Base-by-base conservation (phyloP, 2,797 vertebrate genomes). In the Chrosomus eos region DNA sequence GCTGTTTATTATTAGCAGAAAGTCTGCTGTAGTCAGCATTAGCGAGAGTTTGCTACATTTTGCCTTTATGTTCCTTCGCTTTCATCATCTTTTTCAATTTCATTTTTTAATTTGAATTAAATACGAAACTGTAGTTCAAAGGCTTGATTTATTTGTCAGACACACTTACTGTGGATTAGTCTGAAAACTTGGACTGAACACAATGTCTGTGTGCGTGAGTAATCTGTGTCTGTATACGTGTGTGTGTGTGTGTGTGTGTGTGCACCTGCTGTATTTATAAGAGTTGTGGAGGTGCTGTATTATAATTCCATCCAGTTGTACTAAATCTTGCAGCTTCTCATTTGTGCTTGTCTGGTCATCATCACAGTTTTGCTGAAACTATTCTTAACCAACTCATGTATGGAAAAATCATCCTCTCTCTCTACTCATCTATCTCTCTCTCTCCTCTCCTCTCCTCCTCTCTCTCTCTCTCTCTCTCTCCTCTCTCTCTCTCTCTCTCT, bases 301-400 rank as follows among this genome's bases (percentile, higher is more conserved):
- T 82, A 3, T 40, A 58, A 73, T 74, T 82, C 40, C 40, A 51
- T 64, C 28, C 55, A 36, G 51, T 36, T 68, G n/a, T 21, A 60
- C 3, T 19, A 58, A 23, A 71, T 73, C 70, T 48, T 45, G n/a
- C 70, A 7, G 53, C 26, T 62, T 45, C 55, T 74, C 11, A 36
- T 48, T 82, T 82, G 43, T 82, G 80, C 55, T 36, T 73, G 80
- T 48, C 80, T 73, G 70, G 70, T 73, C 80, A 73, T 58, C 23
- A 58, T 55, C 36, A 71, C n/a, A 8, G 53, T 45, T 72, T 67
- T 38, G 21, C 31, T 58, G 31, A 18, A 76, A 58, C 33, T 76
- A 58, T 78, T 78, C 81, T 48, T 82, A 60, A 72, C 26, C 18
- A 58, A 28, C 68, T 43, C 7, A 33, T 64, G 14, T 60, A 82